Evolutionary conservation across 2,797 vertebrate genomes (phyloP), one percentile per base, ranked within the genome.

Genomic region (Tamandua tetradactyla): DNA sequence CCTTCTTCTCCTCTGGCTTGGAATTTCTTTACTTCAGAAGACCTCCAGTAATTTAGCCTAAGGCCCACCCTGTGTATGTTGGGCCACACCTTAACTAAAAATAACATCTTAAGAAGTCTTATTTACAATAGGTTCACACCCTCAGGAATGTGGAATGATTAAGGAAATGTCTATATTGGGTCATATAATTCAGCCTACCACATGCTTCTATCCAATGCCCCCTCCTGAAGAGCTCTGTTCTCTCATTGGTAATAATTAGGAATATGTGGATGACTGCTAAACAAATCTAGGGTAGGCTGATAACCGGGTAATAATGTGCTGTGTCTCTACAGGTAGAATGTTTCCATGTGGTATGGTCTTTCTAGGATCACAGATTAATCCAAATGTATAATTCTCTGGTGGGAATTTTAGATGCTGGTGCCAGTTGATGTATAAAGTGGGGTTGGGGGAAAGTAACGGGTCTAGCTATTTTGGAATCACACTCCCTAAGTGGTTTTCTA

Each of bases 331-430:
- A 83, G 44, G 66, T 37, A 94, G 23, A 55, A 61, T n/a, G 64
- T 80, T 44, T 71, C 32, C 47, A 68, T 35, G 55, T 23, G 10
- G 30, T 22, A 49, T 52, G 49, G 22, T 69, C 62, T 87, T 95
- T 74, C 78, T 75, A 81, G 87, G 49, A 79, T 87, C 62, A 69
- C 32, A 89, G 69, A 64, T 95, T 94, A 89, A 78, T 81, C 12
- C 69, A 68, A 86, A 59, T 32, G 27, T 20, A 22, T 62, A 66
- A 86, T 62, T 27, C 30, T 74, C 35, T 35, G 10, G 42, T 64
- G n/a, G 32, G 20, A 59, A 89, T 72, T 81, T 93, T 44, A 75
- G 83, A 91, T 18, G 42, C 40, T 78, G 30, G 32, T 37, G 12
- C 44, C 35, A 18, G n/a, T 15, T 17, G 37, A 18, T 25, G 3